Conservation (phyloP, 1,140 invertebrate genomes). For the Penaeus japonicus region DNA sequence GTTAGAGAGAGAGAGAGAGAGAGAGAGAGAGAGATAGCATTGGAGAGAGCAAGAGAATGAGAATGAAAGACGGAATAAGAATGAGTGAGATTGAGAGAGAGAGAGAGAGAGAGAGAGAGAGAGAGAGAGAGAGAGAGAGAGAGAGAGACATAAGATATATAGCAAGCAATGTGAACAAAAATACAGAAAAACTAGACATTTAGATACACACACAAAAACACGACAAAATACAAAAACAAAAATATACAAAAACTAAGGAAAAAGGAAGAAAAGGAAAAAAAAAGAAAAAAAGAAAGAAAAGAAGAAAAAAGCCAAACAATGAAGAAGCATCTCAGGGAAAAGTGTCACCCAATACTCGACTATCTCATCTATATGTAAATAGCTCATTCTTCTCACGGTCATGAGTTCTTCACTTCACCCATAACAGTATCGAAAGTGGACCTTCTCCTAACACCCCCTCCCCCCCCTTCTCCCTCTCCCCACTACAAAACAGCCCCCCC, state of each 20-base stretch:
- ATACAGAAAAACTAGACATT: no score
- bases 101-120: slow-evolving; percentile 9
- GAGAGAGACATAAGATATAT: not conserved
- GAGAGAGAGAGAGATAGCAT: not conserved
- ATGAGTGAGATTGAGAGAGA: not conserved
- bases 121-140: slow-evolving; percentile 13
- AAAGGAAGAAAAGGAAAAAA: not conserved
- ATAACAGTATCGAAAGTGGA: not conserved
- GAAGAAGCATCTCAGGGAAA: no score
- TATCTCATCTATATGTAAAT: no score
- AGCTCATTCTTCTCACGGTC: no score
- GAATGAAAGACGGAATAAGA: not conserved
- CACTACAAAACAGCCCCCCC: not conserved
- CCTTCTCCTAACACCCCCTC: not conserved
- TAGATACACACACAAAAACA: not conserved
- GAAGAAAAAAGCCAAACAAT: no score
- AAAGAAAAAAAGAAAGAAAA: not conserved
- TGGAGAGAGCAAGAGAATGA: not conserved
- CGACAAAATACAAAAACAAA: not conserved
- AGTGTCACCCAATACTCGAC: no score
- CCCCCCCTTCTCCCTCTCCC: not conserved
- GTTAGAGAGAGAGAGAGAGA: not conserved
- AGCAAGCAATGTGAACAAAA: not conserved
- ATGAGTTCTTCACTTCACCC: not conserved
- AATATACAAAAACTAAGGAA: no score